Evolutionary conservation across 2,888 invertebrate species (phyloP), one percentile per base, ranked within the genome.

Genomic region (Pristionchus fissidentatus): DNA sequence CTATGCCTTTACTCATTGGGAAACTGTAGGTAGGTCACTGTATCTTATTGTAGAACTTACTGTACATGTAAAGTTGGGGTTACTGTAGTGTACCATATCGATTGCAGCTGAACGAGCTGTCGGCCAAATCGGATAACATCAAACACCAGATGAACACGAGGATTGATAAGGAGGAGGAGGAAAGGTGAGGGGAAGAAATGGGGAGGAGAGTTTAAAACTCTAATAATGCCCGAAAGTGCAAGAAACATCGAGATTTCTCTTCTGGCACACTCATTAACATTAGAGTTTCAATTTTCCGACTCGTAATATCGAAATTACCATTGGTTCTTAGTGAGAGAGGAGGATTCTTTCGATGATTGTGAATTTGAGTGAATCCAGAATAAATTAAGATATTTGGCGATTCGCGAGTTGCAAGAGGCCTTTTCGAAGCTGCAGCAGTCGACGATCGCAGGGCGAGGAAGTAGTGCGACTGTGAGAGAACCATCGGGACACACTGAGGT

Each of bases 341-440:
- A n/a, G n/a, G n/a, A n/a, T n/a, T n/a, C n/a, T n/a, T n/a, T n/a
- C n/a, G n/a, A n/a, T n/a, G n/a, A n/a, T n/a, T n/a, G n/a, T n/a
- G n/a, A n/a, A n/a, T n/a, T n/a, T n/a, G n/a, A n/a, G n/a, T n/a
- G n/a, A n/a, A n/a, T n/a, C n/a, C n/a, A n/a, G n/a, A n/a, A 66
- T 38, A 19, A 38, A 13, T 66, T 13, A 35, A 90, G 91, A 82
- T 92, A 91, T 62, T 73, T 90, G 57, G 92, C 91, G 1, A 89
- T 92, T 29, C 90, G 90, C 35, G 92, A 92, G 73, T 87, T 92
- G 1, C 92, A 92, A 85, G 92, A 92, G n/a, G 92, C 91, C 7
- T 90, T 90, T 78, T 86, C 88, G 26, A 88, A 88, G 46, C 86
- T 90, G 8, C 87, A 88, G 46, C 81, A 55, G 1, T 43, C 83